A percentile compares a stretch with the other conserved stretches of the same genome.
Evolutionary conservation across 2,888 invertebrate species (phyloP).

Genomic region (Drymonia ruficornis): DNA sequence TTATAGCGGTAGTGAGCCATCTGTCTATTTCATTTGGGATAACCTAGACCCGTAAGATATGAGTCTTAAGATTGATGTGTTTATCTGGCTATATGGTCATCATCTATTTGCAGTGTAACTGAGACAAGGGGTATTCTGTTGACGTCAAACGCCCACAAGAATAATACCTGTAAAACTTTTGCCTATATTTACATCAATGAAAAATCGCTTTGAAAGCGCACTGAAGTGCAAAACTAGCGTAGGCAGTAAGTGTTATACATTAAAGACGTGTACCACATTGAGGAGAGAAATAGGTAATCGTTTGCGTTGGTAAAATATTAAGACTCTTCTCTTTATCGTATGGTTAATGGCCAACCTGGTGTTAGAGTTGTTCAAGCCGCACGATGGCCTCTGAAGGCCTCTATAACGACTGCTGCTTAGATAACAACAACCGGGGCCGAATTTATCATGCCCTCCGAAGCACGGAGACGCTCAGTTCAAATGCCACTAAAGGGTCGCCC

Average conservation of each 20-base stretch:
- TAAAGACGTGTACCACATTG: conserved; percentile 1
- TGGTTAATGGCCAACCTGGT: too few species aligned
- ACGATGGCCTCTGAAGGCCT: too few species aligned
- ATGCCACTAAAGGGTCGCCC: too few species aligned
- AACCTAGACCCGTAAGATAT: background rate
- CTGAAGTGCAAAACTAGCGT: conserved; percentile 1
- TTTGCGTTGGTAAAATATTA: conserved; percentile 17
- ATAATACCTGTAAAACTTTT: background rate
- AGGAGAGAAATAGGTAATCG: background rate
- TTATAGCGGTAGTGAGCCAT: too few species aligned
- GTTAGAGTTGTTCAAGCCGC: too few species aligned
- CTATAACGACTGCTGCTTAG: too few species aligned
- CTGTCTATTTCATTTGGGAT: too few species aligned
- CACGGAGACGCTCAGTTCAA: too few species aligned
- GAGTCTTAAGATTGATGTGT: background rate
- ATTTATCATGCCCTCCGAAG: too few species aligned
- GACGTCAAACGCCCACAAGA: conserved; percentile 1
- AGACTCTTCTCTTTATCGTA: too few species aligned
- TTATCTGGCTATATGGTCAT: background rate
- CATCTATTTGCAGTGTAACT: background rate
- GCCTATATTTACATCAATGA: conserved; percentile 6
- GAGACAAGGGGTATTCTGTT: background rate
- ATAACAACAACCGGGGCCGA: too few species aligned
- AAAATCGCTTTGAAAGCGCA: background rate
- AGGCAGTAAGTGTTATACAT: conserved; percentile 1